A percentile compares a stretch with the other conserved stretches of the same genome.
Evolutionary conservation across 1,140 invertebrate species (phyloP).

Genomic region (Cydia fagiglandana): DNA sequence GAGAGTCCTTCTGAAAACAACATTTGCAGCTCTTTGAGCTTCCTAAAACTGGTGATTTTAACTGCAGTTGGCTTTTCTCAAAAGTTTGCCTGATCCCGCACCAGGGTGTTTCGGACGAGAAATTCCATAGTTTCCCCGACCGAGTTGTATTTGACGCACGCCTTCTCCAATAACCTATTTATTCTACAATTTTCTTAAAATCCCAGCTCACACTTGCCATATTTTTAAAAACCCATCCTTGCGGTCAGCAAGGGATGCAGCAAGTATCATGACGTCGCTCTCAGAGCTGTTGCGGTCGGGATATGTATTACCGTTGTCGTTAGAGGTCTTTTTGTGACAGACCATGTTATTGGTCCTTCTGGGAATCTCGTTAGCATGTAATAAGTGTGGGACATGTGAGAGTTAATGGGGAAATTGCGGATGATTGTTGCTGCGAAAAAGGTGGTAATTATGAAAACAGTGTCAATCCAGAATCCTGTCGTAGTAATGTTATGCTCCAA

Average conservation of each 20-base stretch:
- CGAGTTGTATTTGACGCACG: too few relatives aligned
- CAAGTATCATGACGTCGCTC: constrained; percentile 46
- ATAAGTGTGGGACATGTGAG: constrained; percentile 2
- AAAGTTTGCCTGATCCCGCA: too few relatives aligned
- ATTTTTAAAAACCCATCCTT: constrained; percentile 42
- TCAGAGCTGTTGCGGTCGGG: constrained; percentile 51
- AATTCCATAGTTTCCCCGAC: too few relatives aligned
- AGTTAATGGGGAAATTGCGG: neutral
- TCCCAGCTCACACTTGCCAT: constrained; percentile 33
- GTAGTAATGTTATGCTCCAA: too few relatives aligned
- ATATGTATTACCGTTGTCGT: constrained; percentile 51
- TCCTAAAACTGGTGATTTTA: too few relatives aligned
- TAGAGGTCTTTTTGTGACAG: constrained; percentile 41
- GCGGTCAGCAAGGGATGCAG: constrained; percentile 58
- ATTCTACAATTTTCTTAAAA: neutral
- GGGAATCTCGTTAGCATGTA: constrained; percentile 16
- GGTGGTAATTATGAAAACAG: neutral
- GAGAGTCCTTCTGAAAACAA: too few relatives aligned
- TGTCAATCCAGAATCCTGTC: too few relatives aligned
- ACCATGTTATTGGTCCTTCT: constrained; percentile 22
- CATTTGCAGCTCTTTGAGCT: too few relatives aligned
- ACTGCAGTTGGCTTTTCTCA: too few relatives aligned
- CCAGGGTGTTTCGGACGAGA: too few relatives aligned
- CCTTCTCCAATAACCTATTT: neutral
- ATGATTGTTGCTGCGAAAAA: constrained; percentile 3